Percentiles rank a stretch among this genome's conserved stretches.
Evolutionary conservation across 1,140 invertebrate species (phyloP).

Genomic region (Sogatella furcifera): DNA sequence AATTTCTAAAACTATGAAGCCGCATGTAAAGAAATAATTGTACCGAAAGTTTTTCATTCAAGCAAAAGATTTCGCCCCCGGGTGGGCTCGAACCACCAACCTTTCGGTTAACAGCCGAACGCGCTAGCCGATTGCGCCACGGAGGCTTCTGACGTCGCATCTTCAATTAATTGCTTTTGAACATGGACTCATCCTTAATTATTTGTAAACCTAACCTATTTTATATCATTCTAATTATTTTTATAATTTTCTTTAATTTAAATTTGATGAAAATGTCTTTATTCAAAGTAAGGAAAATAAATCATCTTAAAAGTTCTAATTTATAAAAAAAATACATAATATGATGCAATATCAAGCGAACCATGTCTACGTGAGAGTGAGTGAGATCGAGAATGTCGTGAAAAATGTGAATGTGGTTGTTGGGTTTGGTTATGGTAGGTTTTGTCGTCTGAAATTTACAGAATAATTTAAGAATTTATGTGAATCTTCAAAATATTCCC

Average conservation of each 20-base stretch:
- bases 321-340: constrained; percentile 1
- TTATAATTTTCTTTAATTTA: too few species aligned
- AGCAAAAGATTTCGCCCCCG: constrained; percentile 46
- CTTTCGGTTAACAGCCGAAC: constrained; percentile 85
- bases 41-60: too few species aligned
- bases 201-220: too few species aligned
- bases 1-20: too few species aligned
- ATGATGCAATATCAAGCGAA: constrained; percentile 6
- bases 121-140: constrained; percentile 74
- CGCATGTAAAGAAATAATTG: too few species aligned
- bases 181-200: too few species aligned
- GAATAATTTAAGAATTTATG: background rate
- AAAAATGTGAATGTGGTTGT: background rate
- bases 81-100: constrained; percentile 77
- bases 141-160: constrained; percentile 40
- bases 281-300: too few species aligned
- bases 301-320: background rate
- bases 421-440: constrained; percentile 1
- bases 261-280: too few species aligned
- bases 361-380: background rate
- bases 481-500: too few species aligned
- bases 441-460: background rate
- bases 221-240: too few species aligned
- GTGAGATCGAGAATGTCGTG: background rate
- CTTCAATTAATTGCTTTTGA: too few species aligned